These are phyloP conservation scores for Macrobrachium rosenbergii DNA, from an alignment of 1,140 invertebrate genomes.

Conservation along the genomic window DNA sequence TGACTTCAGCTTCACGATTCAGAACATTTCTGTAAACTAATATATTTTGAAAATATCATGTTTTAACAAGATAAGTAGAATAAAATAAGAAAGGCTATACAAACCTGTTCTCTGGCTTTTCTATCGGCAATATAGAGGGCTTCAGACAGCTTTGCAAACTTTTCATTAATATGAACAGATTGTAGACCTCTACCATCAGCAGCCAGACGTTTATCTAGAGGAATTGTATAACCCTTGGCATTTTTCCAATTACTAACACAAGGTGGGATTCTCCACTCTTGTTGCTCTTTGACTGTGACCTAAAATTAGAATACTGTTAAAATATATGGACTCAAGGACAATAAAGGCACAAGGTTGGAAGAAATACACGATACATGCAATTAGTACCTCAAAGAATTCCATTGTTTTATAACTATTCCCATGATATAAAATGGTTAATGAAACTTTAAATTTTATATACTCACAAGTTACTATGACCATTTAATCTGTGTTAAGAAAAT, in stretches of 20 bases:
- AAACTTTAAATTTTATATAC: too few relatives aligned
- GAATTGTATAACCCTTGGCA: slow-evolving; percentile 98
- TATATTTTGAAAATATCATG: not conserved
- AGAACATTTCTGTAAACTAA: too few relatives aligned
- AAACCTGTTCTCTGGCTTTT: slow-evolving; percentile 76
- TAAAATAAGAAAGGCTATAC: slow-evolving; percentile 8
- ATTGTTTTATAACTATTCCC: too few relatives aligned
- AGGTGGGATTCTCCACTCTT: slow-evolving; percentile 99
- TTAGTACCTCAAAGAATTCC: too few relatives aligned
- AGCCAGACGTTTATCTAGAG: slow-evolving; percentile 96
- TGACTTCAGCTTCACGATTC: not conserved
- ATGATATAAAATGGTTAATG: too few relatives aligned
- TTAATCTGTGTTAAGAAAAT: too few relatives aligned
- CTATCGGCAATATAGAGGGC: slow-evolving; percentile 98
- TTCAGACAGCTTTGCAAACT: slow-evolving; percentile 98
- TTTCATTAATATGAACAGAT: slow-evolving; percentile 98
- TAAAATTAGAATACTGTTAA: slow-evolving; percentile 81
- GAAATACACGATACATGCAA: slow-evolving; percentile 77
- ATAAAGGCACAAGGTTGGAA: slow-evolving; percentile 95
- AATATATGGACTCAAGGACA: slow-evolving; percentile 75
- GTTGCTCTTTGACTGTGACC: slow-evolving; percentile 97
- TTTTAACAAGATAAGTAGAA: slow-evolving; percentile 2
- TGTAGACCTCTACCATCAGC: slow-evolving; percentile 98
- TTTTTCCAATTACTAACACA: slow-evolving; percentile 99
- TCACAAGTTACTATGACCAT: too few relatives aligned